Conservation (phyloP, 2,888 invertebrate genomes). For the Girardia tigrina region DNA sequence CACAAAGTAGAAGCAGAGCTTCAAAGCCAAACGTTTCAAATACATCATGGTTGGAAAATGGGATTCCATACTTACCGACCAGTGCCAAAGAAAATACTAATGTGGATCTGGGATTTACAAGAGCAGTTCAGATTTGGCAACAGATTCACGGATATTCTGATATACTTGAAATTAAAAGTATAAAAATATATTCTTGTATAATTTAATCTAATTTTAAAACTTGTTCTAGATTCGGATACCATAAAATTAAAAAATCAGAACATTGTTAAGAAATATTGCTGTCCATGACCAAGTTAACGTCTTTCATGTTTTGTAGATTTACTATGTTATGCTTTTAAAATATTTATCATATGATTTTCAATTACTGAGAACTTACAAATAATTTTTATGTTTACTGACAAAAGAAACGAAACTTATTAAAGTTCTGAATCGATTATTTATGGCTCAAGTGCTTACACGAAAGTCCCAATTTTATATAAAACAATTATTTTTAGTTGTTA, state of each 20-base stretch:
- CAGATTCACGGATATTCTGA: background rate
- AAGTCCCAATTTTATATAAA: no score
- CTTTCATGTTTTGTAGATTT: no score
- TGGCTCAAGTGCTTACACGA: no score
- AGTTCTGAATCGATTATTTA: no score
- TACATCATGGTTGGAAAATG: background rate
- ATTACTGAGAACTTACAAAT: no score
- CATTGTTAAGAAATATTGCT: no score
- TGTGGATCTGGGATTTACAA: background rate
- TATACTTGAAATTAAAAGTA: background rate
- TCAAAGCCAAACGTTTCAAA: background rate
- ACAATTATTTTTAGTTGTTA: no score
- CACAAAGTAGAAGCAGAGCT: background rate
- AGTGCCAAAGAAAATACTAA: background rate
- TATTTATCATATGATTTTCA: no score
- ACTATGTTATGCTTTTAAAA: no score
- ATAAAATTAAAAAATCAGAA: background rate
- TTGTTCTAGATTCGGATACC: background rate
- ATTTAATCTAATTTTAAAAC: background rate
- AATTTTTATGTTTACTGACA: no score
- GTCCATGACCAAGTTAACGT: no score
- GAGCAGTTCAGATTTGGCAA: slow-evolving; percentile 11
- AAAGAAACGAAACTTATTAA: no score
- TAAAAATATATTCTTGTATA: background rate
- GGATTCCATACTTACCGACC: background rate